Conservation (phyloP, 2,797 vertebrate genomes). For the Sebastes steindachneri region DNA sequence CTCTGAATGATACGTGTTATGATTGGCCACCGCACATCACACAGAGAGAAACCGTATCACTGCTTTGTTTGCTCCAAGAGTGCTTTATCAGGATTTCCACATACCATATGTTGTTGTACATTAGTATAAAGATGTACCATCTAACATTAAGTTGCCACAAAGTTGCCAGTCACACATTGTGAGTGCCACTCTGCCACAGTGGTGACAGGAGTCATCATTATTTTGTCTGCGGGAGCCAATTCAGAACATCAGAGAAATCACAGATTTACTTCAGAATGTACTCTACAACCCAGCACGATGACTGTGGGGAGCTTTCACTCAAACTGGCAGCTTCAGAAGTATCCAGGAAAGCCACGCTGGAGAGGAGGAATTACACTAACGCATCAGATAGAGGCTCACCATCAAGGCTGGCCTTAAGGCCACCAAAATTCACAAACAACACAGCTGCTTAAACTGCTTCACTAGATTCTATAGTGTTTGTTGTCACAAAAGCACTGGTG, state of each 20-base stretch:
- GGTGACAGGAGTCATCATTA: conserved; percentile 2
- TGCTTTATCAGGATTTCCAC: background rate
- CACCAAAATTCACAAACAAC: background rate
- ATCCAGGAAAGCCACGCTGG: background rate
- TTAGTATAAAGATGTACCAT: background rate
- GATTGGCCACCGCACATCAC: background rate
- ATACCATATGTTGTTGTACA: background rate
- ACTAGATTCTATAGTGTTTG: conserved; percentile 3
- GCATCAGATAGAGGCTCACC: background rate
- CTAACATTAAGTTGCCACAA: background rate
- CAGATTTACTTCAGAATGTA: conserved; percentile 4
- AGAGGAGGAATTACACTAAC: background rate
- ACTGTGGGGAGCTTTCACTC: conserved; percentile 14
- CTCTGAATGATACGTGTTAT: background rate
- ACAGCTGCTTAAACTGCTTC: conserved; percentile 9
- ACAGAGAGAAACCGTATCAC: background rate
- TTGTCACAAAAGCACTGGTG: conserved; percentile 11
- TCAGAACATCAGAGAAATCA: conserved; percentile 16
- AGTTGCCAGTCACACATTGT: background rate
- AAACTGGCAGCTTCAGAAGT: conserved; percentile 11
- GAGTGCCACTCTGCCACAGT: background rate
- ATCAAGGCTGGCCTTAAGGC: background rate
- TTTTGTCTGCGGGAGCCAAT: conserved; percentile 15
- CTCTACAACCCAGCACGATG: background rate
- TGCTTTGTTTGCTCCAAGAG: background rate